Evolutionary conservation across 2,113 vertebrate genomes (phyloP).

Genomic region (Brienomyrus longianalis): DNA sequence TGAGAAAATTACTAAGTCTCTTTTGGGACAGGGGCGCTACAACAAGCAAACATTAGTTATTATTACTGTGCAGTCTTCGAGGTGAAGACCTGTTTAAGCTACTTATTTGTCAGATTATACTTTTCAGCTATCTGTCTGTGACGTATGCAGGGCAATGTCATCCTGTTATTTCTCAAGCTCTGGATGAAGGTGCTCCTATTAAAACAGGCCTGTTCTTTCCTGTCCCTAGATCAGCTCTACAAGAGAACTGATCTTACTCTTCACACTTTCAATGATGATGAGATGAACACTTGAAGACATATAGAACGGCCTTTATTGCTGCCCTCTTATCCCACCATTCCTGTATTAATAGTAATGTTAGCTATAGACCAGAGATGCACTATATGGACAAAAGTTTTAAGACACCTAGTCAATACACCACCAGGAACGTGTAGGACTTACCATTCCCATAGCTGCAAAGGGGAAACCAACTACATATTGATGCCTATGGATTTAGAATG

Average conservation of each 20-base stretch:
- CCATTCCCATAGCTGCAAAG: background rate
- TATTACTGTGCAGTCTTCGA: background rate
- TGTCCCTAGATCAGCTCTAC: background rate
- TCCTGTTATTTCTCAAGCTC: background rate
- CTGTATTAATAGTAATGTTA: background rate
- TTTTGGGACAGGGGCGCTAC: background rate
- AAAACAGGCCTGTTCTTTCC: background rate
- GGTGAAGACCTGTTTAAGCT: background rate
- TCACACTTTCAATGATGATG: background rate
- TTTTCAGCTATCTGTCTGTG: background rate
- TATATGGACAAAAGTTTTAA: background rate
- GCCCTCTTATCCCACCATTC: background rate
- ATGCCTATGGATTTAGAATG: background rate
- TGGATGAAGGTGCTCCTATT: background rate
- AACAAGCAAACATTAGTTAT: background rate
- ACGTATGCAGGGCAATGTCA: background rate
- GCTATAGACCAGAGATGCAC: background rate
- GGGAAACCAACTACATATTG: background rate
- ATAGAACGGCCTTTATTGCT: background rate
- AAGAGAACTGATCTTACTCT: background rate
- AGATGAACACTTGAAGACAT: background rate
- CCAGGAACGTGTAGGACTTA: background rate
- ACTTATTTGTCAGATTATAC: background rate
- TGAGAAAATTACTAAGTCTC: background rate
- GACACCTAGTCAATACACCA: background rate